Conservation (phyloP, 2,888 invertebrate species). For the Heliconius aoede region DNA sequence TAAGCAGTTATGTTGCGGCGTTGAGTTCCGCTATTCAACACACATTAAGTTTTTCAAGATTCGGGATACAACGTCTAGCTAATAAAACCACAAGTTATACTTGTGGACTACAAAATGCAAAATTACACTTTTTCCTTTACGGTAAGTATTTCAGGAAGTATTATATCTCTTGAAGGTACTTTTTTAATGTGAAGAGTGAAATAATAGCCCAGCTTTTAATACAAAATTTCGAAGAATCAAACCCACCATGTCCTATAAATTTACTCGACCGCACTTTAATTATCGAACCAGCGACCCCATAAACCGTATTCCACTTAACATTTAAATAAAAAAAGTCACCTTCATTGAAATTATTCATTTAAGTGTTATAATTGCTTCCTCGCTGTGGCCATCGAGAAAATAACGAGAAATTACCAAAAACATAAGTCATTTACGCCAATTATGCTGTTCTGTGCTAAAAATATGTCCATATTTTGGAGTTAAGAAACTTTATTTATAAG, state of each 20-base stretch:
- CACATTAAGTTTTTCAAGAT: too few relatives aligned
- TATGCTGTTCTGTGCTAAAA: slow-evolving; percentile 19
- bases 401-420: slow-evolving; percentile 28
- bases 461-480: slow-evolving; percentile 1
- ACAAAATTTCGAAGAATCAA: background rate
- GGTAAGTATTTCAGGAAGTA: too few relatives aligned
- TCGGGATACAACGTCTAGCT: too few relatives aligned
- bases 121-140: too few relatives aligned
- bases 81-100: too few relatives aligned
- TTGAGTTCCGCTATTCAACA: too few relatives aligned
- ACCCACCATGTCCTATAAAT: background rate
- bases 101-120: too few relatives aligned
- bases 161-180: too few relatives aligned
- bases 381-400: slow-evolving; percentile 21
- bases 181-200: too few relatives aligned
- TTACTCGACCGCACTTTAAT: background rate
- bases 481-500: slow-evolving; percentile 5
- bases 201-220: too few relatives aligned
- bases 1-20: too few relatives aligned
- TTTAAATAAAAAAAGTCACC: slow-evolving; percentile 7
- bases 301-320: slow-evolving; percentile 11
- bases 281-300: background rate
- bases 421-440: slow-evolving; percentile 29
- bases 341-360: slow-evolving; percentile 12
- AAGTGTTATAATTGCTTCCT: slow-evolving; percentile 24